Conservation (phyloP, 2,888 invertebrate species). For the Scrobipalpa atriplicella region DNA sequence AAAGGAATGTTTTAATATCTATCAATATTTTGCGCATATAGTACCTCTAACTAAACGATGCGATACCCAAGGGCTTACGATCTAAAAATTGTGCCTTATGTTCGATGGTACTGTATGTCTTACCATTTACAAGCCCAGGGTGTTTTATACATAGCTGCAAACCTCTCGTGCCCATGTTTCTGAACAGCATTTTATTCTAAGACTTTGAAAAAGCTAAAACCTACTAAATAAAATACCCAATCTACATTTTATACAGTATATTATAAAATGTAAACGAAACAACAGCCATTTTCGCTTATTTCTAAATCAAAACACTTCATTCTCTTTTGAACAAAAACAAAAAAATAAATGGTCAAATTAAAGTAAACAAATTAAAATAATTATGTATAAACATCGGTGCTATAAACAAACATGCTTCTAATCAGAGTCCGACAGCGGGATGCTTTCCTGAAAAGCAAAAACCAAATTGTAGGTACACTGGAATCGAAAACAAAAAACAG, state of each 20-base stretch:
- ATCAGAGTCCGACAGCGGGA: constrained; percentile 66
- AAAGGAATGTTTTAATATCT: background rate
- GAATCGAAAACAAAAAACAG: background rate
- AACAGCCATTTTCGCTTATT: constrained; percentile 62
- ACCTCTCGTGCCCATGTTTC: too few relatives aligned
- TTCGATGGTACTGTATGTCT: too few relatives aligned
- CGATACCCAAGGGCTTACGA: too few relatives aligned
- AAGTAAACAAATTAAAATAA: constrained; percentile 2
- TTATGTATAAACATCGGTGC: background rate
- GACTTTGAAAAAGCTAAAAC: too few relatives aligned
- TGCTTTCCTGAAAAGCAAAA: constrained; percentile 62
- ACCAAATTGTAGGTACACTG: too few relatives aligned
- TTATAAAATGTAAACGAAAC: constrained; percentile 39
- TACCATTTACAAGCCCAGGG: too few relatives aligned
- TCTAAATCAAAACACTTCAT: constrained; percentile 61
- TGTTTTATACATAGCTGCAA: too few relatives aligned
- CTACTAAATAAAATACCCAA: background rate
- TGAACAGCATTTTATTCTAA: too few relatives aligned
- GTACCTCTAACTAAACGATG: background rate
- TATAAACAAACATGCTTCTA: constrained; percentile 40
- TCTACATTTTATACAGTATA: constrained; percentile 32
- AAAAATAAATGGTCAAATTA: constrained; percentile 24
- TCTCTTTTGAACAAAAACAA: constrained; percentile 45
- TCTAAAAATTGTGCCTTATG: too few relatives aligned
- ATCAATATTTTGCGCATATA: background rate